Conservation (phyloP, 2,797 vertebrate species). For the Sebastes umbrosus region DNA sequence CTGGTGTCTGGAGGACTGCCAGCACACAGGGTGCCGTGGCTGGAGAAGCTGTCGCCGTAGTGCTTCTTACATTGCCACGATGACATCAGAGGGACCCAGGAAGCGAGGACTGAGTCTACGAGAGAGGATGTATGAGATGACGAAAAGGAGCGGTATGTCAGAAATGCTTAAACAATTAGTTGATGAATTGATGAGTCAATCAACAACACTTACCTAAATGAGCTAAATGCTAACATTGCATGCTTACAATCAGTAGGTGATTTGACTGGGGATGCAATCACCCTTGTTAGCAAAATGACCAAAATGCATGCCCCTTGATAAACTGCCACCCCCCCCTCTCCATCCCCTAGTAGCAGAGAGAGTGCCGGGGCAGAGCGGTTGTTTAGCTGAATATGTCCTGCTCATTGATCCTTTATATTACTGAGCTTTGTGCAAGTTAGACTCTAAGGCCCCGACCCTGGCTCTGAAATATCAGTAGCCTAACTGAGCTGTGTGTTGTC, state of each 20-base stretch:
- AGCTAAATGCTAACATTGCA: neutral
- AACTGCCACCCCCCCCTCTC: neutral
- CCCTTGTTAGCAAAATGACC: neutral
- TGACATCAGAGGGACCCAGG: slow-evolving; percentile 89
- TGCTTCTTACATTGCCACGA: slow-evolving; percentile 87
- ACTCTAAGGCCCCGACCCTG: neutral
- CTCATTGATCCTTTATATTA: neutral
- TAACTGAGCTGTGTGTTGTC: neutral
- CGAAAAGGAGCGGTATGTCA: neutral
- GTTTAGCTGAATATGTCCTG: neutral
- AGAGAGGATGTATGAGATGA: slow-evolving; percentile 13
- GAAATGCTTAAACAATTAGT: neutral
- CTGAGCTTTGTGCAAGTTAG: neutral
- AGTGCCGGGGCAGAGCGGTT: neutral
- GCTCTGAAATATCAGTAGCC: neutral
- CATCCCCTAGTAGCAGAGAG: neutral
- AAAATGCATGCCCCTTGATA: neutral
- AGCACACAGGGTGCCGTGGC: slow-evolving; percentile 90
- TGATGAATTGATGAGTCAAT: neutral
- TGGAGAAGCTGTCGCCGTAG: slow-evolving; percentile 89
- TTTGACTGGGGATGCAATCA: neutral
- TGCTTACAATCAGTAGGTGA: neutral
- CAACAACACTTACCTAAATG: neutral
- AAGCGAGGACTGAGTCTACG: slow-evolving; percentile 87
- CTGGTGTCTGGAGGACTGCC: slow-evolving; percentile 89